A percentile compares a stretch with the other conserved stretches of the same genome.
Evolutionary conservation across 2,888 invertebrate species (phyloP).

Genomic region (Sarcophaga rosellei): DNA sequence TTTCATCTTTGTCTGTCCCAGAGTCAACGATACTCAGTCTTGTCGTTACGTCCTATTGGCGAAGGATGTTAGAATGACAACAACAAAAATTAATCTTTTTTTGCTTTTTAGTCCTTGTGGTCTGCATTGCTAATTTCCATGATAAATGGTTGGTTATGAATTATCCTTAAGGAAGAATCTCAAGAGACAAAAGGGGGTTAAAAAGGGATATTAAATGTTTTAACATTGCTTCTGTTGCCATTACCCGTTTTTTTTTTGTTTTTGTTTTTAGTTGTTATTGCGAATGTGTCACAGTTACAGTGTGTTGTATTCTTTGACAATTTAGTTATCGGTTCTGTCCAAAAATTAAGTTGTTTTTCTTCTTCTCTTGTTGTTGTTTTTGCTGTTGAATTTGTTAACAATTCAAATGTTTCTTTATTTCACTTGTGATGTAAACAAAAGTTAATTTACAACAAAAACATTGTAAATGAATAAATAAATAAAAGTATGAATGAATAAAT

Average conservation of each 20-base stretch:
- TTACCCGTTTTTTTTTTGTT: too few species aligned
- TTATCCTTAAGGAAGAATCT: conserved; percentile 1
- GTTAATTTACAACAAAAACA: neutral
- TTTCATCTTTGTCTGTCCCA: too few species aligned
- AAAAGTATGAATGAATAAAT: neutral
- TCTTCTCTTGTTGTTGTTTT: too few species aligned
- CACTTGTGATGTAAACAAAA: neutral
- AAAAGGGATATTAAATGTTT: neutral
- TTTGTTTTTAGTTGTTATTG: neutral
- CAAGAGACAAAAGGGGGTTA: neutral
- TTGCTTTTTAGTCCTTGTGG: conserved; percentile 11
- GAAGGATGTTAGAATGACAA: too few species aligned
- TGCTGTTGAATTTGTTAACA: neutral
- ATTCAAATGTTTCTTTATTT: neutral
- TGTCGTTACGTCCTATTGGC: too few species aligned
- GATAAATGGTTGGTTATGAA: conserved; percentile 8
- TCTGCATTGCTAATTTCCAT: neutral
- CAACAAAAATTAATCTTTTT: neutral
- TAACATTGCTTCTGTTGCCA: neutral
- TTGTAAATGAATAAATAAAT: neutral
- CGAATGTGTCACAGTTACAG: neutral
- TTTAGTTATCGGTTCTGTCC: neutral
- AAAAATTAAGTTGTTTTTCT: neutral
- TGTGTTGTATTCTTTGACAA: neutral
- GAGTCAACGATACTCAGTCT: too few species aligned